phyloP scores from a whole-genome alignment of 2,888 invertebrate species.

The Mythimna loreyi region DNA sequence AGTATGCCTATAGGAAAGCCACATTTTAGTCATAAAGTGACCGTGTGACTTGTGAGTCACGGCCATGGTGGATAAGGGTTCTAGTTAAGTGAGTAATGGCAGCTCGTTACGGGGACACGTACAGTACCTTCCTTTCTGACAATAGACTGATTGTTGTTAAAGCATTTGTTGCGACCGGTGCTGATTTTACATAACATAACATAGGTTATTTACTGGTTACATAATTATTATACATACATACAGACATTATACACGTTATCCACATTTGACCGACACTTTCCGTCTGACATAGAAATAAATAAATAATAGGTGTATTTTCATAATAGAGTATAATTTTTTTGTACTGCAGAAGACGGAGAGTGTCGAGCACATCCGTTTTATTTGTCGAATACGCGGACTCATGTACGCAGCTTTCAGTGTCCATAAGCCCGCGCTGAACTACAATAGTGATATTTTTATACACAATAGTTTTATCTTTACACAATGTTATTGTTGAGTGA shows the following conservation, averaged over 20 bases:
- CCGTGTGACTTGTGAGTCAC: constrained; percentile 64
- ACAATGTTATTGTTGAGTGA: constrained; percentile 89
- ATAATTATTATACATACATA: constrained; percentile 85
- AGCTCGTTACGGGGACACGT: constrained; percentile 79
- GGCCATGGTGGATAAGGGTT: constrained; percentile 63
- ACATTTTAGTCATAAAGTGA: constrained; percentile 55
- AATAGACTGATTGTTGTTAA: constrained; percentile 90
- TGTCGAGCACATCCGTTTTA: constrained; percentile 80
- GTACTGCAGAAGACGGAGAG: constrained; percentile 78
- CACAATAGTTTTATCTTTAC: constrained; percentile 90
- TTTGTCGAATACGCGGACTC: constrained; percentile 80
- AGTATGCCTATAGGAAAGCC: constrained; percentile 51
- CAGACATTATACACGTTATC: constrained; percentile 86
- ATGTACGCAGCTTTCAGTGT: constrained; percentile 63
- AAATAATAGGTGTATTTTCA: constrained; percentile 84
- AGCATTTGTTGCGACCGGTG: constrained; percentile 90
- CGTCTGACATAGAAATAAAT: constrained; percentile 74
- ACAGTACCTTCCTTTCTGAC: constrained; percentile 88
- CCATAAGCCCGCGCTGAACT: constrained; percentile 72
- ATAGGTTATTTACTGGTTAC: constrained; percentile 91
- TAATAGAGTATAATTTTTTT: constrained; percentile 86
- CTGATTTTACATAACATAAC: constrained; percentile 88
- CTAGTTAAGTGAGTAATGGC: constrained; percentile 74
- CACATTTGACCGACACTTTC: constrained; percentile 77
- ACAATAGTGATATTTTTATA: constrained; percentile 90